phyloP scores from a whole-genome alignment of 1,140 invertebrate genomes.

The Diuraphis noxia region DNA sequence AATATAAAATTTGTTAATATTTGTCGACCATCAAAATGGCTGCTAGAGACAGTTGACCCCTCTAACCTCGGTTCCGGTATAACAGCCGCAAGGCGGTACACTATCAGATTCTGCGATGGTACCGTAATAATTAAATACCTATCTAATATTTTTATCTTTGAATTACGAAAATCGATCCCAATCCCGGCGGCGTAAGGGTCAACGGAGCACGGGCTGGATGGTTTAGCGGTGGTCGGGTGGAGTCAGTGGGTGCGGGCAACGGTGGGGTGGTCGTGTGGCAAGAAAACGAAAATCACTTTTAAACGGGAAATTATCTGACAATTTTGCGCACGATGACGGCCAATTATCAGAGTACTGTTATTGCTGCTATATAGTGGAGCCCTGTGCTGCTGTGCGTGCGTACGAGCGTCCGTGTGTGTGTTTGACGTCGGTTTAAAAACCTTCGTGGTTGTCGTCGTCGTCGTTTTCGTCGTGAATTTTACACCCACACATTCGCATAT shows the following conservation, averaged over 20 bases:
- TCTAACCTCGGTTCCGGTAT: background rate
- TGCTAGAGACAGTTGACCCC: too few relatives aligned
- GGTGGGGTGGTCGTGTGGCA: background rate
- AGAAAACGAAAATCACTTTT: background rate
- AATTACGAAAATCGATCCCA: background rate
- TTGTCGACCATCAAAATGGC: too few relatives aligned
- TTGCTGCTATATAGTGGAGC: background rate
- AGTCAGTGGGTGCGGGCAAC: background rate
- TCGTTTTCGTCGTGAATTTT: background rate
- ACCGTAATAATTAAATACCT: background rate
- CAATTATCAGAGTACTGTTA: constrained; percentile 8
- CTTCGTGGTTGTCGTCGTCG: background rate
- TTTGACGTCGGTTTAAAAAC: constrained; percentile 12
- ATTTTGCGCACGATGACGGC: constrained; percentile 3
- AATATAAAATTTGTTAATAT: background rate
- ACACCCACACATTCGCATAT: background rate
- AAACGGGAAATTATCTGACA: constrained; percentile 4
- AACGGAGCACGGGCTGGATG: background rate
- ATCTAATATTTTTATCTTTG: background rate
- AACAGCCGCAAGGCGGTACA: background rate
- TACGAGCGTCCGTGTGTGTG: background rate
- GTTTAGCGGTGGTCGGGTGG: background rate
- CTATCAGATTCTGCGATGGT: background rate
- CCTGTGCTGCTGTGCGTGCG: background rate
- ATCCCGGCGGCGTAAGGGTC: background rate